Evolutionary conservation across 1,140 invertebrate genomes (phyloP).

Genomic region (Drosophila pectinifera): DNA sequence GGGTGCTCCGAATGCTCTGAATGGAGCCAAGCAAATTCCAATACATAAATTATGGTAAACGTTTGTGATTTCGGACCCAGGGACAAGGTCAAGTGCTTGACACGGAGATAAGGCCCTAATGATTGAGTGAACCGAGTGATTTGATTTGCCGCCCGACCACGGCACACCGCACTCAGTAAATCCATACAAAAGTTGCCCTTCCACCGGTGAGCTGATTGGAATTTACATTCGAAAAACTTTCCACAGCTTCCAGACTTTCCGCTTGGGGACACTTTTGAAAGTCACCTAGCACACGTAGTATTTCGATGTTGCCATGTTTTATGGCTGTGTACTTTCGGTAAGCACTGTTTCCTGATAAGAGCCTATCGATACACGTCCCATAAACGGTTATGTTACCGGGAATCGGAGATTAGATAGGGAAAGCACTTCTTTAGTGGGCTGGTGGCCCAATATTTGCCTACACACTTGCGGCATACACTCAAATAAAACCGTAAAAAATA

Average conservation of each 20-base stretch:
- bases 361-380: conserved; percentile 36
- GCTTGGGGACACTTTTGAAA: conserved; percentile 22
- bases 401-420: conserved; percentile 44
- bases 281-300: neutral
- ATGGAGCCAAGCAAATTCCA: conserved; percentile 16
- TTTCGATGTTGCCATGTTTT: conserved; percentile 2
- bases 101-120: conserved; percentile 26
- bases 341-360: conserved; percentile 33
- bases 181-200: neutral
- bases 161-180: neutral
- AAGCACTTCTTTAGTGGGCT: conserved; percentile 27
- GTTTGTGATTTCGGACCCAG: conserved; percentile 20
- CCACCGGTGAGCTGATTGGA: conserved; percentile 4
- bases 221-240: conserved; percentile 34
- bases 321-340: conserved; percentile 16
- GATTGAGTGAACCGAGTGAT: conserved; percentile 32
- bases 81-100: conserved; percentile 42
- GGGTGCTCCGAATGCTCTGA: neutral
- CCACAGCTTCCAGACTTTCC: conserved; percentile 17
- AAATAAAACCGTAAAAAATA: conserved; percentile 1
- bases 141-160: conserved; percentile 3
- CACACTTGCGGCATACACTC: conserved; percentile 23
- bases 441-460: conserved; percentile 32
- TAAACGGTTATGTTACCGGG: conserved; percentile 46
- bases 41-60: conserved; percentile 40